Conservation (phyloP, 53 echinoderm and acorn worm species). For the Crossaster papposus region DNA sequence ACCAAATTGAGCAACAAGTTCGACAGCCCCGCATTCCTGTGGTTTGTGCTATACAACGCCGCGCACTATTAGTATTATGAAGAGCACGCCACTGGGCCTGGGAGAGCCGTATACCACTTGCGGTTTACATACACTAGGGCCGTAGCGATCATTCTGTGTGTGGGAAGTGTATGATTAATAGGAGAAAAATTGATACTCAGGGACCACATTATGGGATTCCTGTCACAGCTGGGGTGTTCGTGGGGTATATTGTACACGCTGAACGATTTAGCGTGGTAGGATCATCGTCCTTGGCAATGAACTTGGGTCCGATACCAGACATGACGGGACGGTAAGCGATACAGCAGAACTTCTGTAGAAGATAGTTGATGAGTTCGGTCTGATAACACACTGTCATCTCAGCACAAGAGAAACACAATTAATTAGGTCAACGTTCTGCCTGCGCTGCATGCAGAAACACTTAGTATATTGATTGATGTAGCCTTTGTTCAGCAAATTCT, state of each 20-base stretch:
- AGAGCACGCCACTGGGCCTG: too few species aligned
- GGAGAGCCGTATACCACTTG: not conserved
- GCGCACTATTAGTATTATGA: too few species aligned
- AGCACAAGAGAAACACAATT: not conserved
- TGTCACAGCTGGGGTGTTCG: conserved; percentile 9
- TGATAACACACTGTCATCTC: not conserved
- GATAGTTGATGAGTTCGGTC: not conserved
- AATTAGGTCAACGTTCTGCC: not conserved
- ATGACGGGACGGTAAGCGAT: not conserved
- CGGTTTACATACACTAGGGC: not conserved
- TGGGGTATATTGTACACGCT: not conserved
- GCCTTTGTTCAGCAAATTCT: too few species aligned
- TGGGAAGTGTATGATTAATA: conserved; percentile 52
- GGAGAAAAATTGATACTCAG: conserved; percentile 41
- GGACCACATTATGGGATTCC: not conserved
- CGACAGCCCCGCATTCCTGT: conserved; percentile 4
- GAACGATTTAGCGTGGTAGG: not conserved
- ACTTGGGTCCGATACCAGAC: not conserved
- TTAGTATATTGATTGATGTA: too few species aligned
- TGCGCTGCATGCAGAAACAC: not conserved
- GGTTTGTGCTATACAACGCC: conserved; percentile 4
- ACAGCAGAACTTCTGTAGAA: too few species aligned
- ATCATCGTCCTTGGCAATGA: conserved; percentile 47
- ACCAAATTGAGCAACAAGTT: not conserved
- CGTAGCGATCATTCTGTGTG: not conserved